Conservation (phyloP, 2,113 vertebrate species). For the Beaufortia kweichowensis region DNA sequence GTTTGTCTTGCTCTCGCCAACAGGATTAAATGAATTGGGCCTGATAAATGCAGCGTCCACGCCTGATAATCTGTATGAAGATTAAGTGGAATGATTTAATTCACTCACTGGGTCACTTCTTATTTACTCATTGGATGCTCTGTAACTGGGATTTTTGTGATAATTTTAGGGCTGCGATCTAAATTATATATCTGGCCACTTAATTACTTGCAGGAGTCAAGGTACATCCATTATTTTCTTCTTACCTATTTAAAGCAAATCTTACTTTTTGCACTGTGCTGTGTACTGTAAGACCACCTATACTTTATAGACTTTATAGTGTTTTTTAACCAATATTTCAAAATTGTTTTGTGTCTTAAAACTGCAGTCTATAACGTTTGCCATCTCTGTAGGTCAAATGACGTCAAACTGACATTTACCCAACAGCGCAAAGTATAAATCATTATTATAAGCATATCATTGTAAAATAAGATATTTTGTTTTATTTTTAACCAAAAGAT, state of each 20-base stretch:
- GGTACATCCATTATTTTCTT: slow-evolving; percentile 16
- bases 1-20: slow-evolving; percentile 8
- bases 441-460: no score
- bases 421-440: no score
- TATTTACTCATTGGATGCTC: slow-evolving; percentile 41
- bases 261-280: not conserved
- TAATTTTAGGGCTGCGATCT: slow-evolving; percentile 36
- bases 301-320: not conserved
- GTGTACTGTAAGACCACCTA: not conserved
- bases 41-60: slow-evolving; percentile 51
- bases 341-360: not conserved
- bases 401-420: no score
- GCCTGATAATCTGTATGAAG: slow-evolving; percentile 50
- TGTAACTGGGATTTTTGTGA: not conserved
- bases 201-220: slow-evolving; percentile 33
- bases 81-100: slow-evolving; percentile 57
- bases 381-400: no score
- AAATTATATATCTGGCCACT: slow-evolving; percentile 44
- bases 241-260: not conserved
- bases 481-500: no score
- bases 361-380: no score
- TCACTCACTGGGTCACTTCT: slow-evolving; percentile 27
- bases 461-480: no score
- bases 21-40: slow-evolving; percentile 42
- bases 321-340: not conserved